Base-by-base conservation (phyloP, 92 coral and sea anemone genomes). In the Phenganax marumi region DNA sequence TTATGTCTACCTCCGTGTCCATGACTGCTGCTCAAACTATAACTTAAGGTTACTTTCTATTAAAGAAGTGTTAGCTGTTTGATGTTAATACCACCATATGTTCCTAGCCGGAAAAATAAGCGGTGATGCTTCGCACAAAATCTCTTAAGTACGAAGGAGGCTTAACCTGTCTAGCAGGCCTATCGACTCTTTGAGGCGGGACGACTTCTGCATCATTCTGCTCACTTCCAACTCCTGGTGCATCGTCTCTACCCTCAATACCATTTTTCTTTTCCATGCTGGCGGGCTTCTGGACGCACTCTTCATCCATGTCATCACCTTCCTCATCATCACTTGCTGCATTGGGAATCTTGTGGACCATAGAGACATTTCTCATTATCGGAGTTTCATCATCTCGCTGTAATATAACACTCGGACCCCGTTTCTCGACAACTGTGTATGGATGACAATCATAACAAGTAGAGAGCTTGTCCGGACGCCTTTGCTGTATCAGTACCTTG, bases 61-160 rank as follows among this genome's bases (percentile, higher is more conserved):
- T 33, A 33, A 33, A 2, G 5, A 33, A 5, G 43, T 33, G 43
- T 33, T 33, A 33, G 43, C 43, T 33, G 43, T 5, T 1, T 33
- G 43, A 33, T 33, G 43, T 5, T 33, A 33, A 2, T 33, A 33
- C 3, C 43, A 33, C 43, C 43, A 33, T 2, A 22, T 87, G 83
- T 16, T 76, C 76, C 12, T 76, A 83, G 14, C 55, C 83, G 54
- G 56, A 79, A 60, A 33, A 81, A 77, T 65, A 81, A 76, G 68
- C 73, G 7, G 81, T 81, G 60, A 88, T 87, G 16, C 88, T 86
- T 57, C 89, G 86, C 52, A 85, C 91, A 13, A 86, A 85, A 57
- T 33, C 70, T 52, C 87, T 85, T 56, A 62, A 81, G 58, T 82
- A 86, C 83, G 48, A 69, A 84, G 86, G 85, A 75, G 65, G 24